These are phyloP conservation scores for Lycia hirtaria DNA, from an alignment of 2,888 invertebrate species.

Conservation along the genomic window DNA sequence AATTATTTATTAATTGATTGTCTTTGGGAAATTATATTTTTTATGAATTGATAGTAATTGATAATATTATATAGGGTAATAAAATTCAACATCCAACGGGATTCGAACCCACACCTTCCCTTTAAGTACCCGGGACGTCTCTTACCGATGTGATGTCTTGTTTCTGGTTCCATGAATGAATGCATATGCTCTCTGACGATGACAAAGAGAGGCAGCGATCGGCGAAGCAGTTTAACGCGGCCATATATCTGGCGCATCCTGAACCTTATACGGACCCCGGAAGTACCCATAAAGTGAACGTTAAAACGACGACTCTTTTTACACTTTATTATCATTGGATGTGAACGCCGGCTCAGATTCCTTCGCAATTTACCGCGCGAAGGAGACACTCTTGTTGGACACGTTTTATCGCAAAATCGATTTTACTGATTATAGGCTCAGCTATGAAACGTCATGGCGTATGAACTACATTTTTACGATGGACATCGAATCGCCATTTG, in stretches of 20 bases:
- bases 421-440: constrained; percentile 73
- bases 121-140: too few species aligned
- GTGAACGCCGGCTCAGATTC: constrained; percentile 83
- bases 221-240: constrained; percentile 67
- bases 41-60: neutral
- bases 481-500: constrained; percentile 62
- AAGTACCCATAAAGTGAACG: constrained; percentile 82
- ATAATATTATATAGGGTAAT: too few species aligned
- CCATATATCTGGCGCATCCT: constrained; percentile 74
- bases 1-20: constrained; percentile 4
- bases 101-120: too few species aligned
- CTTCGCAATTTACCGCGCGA: constrained; percentile 75
- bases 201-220: constrained; percentile 55
- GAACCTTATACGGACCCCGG: constrained; percentile 74
- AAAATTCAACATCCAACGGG: too few species aligned
- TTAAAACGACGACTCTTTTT: constrained; percentile 84
- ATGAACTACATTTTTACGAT: constrained; percentile 74
- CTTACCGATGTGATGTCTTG: too few species aligned
- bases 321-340: constrained; percentile 85
- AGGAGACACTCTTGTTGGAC: constrained; percentile 70
- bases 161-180: neutral
- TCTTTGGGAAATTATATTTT: neutral
- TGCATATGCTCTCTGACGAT: constrained; percentile 3
- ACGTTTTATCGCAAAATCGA: constrained; percentile 80
- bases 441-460: constrained; percentile 71